phyloP scores from a whole-genome alignment of 53 echinoderm and acorn worm species.

The Apostichopus leukothele region DNA sequence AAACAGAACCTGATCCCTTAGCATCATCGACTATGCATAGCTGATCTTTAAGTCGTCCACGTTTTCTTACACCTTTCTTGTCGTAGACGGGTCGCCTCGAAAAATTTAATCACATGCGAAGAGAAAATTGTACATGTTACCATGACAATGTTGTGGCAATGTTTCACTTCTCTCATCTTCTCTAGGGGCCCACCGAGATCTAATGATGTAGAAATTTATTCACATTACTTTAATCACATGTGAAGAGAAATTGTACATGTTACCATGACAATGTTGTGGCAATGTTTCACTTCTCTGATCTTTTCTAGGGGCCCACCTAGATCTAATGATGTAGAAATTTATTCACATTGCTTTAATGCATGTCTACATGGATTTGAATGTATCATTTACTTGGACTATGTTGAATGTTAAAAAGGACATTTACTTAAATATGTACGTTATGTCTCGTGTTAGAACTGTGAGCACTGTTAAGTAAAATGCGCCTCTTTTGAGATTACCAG shows the following conservation, averaged over 20 bases:
- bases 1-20: not conserved
- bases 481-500: too few relatives aligned
- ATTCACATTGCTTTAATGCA: too few relatives aligned
- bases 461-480: too few relatives aligned
- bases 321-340: too few relatives aligned
- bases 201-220: too few relatives aligned
- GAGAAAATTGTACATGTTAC: slow-evolving; percentile 37
- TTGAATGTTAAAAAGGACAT: too few relatives aligned
- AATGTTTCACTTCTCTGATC: slow-evolving; percentile 29
- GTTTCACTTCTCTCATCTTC: slow-evolving; percentile 21
- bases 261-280: slow-evolving; percentile 3
- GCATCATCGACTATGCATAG: slow-evolving; percentile 24
- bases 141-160: slow-evolving; percentile 9
- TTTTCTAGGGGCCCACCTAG: not conserved
- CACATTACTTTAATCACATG: slow-evolving; percentile 28
- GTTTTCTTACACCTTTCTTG: not conserved
- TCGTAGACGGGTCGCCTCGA: not conserved
- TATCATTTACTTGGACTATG: not conserved
- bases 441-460: too few relatives aligned
- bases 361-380: not conserved
- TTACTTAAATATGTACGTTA: too few relatives aligned
- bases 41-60: not conserved
- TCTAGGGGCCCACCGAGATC: not conserved
- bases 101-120: slow-evolving; percentile 22
- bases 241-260: slow-evolving; percentile 37